Evolutionary conservation across 2,888 invertebrate genomes (phyloP), one percentile per base, ranked within the genome.

Genomic region (Yponomeuta plumbellus): DNA sequence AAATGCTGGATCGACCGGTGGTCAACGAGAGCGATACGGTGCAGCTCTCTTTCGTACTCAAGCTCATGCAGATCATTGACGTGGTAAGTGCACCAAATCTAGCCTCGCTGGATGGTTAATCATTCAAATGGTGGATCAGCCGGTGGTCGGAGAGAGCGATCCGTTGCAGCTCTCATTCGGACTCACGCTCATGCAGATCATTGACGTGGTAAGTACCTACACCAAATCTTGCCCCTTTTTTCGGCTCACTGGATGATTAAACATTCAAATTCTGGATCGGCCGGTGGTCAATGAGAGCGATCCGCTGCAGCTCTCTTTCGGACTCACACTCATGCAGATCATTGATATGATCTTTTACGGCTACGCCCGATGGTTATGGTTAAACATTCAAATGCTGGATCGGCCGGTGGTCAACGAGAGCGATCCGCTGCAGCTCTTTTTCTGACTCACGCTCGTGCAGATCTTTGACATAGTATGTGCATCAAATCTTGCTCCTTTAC

Each of bases 61-160:
- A 97, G 86, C 95, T 98, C 91, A 97, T 97, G 97, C 98, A 98
- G 94, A 98, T 98, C 92, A 98, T 98, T 91, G 97, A 98, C 93
- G 97, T 98, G 95, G 97, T 98, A 93, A 94, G 95, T 93, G 11
- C n/a, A n/a, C n/a, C n/a, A n/a, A n/a, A n/a, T n/a, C n/a, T n/a
- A n/a, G n/a, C n/a, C n/a, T n/a, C n/a, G 44, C 44, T 26, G 26
- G 26, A 26, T 97, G 84, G 94, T 97, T 91, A 96, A 97, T 92
- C 94, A 95, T 86, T 98, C 98, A 94, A 97, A 98, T 93, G 96
- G 93, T 97, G 92, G 98, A 97, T 93, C 94, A 98, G 85, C 97
- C 97, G 80, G 97, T 97, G 87, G 95, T 96, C 91, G 98, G 97
- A 93, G 97, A 98, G 94, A 97, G 97, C 91, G 97, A 98, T 92